Conservation (phyloP, 1,140 invertebrate genomes). For the Brachionus koreanus region DNA sequence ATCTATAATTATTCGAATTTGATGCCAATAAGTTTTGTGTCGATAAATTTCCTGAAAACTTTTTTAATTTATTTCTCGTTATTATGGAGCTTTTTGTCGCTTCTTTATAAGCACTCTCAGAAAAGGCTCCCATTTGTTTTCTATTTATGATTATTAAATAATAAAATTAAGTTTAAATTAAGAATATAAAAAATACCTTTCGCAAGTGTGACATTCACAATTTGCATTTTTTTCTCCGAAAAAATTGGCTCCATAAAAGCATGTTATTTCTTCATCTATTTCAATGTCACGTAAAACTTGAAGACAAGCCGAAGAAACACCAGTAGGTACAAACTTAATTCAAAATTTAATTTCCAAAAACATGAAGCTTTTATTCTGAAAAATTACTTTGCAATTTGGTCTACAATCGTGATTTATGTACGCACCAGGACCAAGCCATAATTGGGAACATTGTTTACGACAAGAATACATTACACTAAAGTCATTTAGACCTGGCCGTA, state of each 20-base stretch:
- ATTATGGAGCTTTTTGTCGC: not conserved
- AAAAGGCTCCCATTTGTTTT: not conserved
- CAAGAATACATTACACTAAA: slow-evolving; percentile 98
- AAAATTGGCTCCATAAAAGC: slow-evolving; percentile 97
- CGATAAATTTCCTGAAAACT: not conserved
- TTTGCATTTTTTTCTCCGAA: slow-evolving; percentile 92
- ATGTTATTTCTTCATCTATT: slow-evolving; percentile 92
- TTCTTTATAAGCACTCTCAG: not conserved
- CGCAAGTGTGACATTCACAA: slow-evolving; percentile 97
- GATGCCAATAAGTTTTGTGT: not conserved
- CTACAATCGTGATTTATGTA: slow-evolving; percentile 99
- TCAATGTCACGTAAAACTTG: slow-evolving; percentile 91
- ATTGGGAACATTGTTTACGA: slow-evolving; percentile 94
- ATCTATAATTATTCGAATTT: slow-evolving; percentile 16
- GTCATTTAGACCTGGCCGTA: slow-evolving; percentile 91
- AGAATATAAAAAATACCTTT: slow-evolving; percentile 61
- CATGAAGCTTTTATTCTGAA: not conserved
- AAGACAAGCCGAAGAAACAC: slow-evolving; percentile 91
- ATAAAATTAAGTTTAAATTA: not conserved
- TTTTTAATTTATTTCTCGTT: slow-evolving; percentile 17
- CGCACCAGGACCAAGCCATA: slow-evolving; percentile 96
- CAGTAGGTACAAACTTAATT: slow-evolving; percentile 84
- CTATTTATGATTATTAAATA: not conserved
- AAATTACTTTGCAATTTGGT: slow-evolving; percentile 70
- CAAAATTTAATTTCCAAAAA: not conserved